phyloP scores from a whole-genome alignment of 2,888 invertebrate species.

The Lepidonotus clava region DNA sequence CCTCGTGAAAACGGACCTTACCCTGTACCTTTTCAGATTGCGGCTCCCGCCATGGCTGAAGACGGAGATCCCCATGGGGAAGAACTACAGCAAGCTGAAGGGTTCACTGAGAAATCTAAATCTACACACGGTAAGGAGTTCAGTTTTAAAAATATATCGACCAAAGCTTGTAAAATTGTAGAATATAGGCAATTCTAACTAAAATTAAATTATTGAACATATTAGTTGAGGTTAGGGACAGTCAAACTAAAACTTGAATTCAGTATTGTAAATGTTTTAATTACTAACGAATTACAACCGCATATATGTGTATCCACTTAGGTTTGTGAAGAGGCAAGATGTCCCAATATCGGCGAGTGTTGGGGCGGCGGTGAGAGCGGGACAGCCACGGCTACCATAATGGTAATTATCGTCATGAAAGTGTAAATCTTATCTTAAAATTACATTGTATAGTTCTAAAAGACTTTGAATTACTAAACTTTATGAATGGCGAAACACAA shows the following conservation, averaged over 20 bases:
- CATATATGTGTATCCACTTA: conserved; percentile 60
- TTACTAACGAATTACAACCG: no score
- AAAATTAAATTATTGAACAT: no score
- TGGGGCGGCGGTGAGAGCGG: conserved; percentile 88
- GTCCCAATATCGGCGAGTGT: conserved; percentile 99
- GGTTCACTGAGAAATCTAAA: conserved; percentile 91
- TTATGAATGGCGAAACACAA: no score
- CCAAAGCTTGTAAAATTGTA: background rate
- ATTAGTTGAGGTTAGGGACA: no score
- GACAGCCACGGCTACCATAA: conserved; percentile 99
- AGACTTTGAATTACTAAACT: no score
- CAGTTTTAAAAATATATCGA: conserved; percentile 12
- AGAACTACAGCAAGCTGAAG: conserved; percentile 90
- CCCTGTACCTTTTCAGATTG: conserved; percentile 82
- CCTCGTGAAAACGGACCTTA: background rate
- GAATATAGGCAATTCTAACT: no score
- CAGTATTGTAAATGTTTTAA: no score
- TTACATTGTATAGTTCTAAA: no score
- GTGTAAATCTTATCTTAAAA: no score
- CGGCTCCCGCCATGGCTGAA: conserved; percentile 97
- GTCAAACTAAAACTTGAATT: no score
- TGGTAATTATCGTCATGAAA: no score
- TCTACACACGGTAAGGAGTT: conserved; percentile 92
- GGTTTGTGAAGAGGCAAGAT: conserved; percentile 95
- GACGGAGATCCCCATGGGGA: conserved; percentile 94